Conservation (phyloP, 2,113 vertebrate species). For the Spilogale gracilis region DNA sequence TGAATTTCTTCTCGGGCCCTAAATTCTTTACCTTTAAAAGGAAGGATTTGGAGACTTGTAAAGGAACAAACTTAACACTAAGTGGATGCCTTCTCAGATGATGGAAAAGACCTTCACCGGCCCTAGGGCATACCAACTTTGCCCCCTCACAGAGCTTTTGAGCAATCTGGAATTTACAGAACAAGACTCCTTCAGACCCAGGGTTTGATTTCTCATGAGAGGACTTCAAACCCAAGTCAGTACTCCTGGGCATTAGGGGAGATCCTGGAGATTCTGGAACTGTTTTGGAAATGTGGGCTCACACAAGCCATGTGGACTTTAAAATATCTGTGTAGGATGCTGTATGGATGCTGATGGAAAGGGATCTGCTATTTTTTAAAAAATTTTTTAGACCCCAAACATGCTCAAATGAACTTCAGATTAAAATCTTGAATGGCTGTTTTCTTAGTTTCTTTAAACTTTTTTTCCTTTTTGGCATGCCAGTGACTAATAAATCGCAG, state of each 20-base stretch:
- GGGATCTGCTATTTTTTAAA: not conserved
- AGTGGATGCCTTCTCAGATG: not conserved
- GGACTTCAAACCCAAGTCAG: not conserved
- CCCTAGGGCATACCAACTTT: not conserved
- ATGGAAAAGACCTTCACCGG: not conserved
- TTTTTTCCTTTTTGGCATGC: conserved; percentile 80
- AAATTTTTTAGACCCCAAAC: conserved; percentile 27
- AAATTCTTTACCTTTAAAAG: not conserved
- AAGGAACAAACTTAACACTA: not conserved
- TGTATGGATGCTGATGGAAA: not conserved
- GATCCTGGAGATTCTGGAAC: not conserved
- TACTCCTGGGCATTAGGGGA: not conserved
- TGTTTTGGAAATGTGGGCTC: not conserved
- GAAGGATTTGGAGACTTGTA: not conserved
- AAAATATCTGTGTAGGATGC: conserved; percentile 5
- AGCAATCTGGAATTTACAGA: conserved; percentile 17
- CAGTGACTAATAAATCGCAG: conserved; percentile 86
- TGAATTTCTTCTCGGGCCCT: not conserved
- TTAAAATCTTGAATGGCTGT: conserved; percentile 58
- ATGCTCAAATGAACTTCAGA: conserved; percentile 34
- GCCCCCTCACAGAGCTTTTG: not conserved
- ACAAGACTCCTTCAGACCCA: not conserved
- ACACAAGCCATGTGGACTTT: not conserved
- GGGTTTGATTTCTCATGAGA: conserved; percentile 28
- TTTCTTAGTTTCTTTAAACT: conserved; percentile 56